Percentiles rank a stretch among this genome's conserved stretches.
Conservation (phyloP, 2,797 vertebrate species). For the Chloroceryle inda region DNA sequence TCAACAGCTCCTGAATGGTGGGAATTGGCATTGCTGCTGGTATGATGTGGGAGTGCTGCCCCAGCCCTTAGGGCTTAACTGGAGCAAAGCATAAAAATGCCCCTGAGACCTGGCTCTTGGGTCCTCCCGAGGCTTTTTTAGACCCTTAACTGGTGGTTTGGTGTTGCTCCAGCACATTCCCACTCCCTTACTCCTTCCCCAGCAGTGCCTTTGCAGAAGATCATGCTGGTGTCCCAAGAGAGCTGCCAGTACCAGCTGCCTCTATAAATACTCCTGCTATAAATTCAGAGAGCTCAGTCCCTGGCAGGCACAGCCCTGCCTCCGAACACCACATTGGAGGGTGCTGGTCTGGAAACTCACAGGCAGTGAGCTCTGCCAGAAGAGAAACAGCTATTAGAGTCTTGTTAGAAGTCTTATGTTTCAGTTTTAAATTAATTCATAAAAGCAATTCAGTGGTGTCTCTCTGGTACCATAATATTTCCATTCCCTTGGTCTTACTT, state of each 20-base stretch:
- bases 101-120: neutral
- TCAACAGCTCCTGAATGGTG: neutral
- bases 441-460: neutral
- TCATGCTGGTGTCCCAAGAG: neutral
- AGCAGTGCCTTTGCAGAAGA: neutral
- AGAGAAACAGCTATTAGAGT: neutral
- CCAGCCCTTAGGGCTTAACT: neutral
- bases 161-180: slow-evolving; percentile 18
- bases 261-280: slow-evolving; percentile 46
- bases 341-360: neutral
- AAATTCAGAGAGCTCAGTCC: neutral
- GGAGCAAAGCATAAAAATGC: neutral
- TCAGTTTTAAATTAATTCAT: neutral
- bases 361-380: neutral
- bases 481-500: neutral
- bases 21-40: neutral
- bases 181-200: neutral
- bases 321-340: fast-evolving
- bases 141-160: neutral
- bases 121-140: neutral
- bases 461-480: neutral
- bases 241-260: slow-evolving; percentile 24
- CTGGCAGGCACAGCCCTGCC: neutral
- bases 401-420: neutral
- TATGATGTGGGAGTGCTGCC: neutral